phyloP scores from a whole-genome alignment of 64 coral and sea anemone genomes.

The Dendronephthya gigantea region DNA sequence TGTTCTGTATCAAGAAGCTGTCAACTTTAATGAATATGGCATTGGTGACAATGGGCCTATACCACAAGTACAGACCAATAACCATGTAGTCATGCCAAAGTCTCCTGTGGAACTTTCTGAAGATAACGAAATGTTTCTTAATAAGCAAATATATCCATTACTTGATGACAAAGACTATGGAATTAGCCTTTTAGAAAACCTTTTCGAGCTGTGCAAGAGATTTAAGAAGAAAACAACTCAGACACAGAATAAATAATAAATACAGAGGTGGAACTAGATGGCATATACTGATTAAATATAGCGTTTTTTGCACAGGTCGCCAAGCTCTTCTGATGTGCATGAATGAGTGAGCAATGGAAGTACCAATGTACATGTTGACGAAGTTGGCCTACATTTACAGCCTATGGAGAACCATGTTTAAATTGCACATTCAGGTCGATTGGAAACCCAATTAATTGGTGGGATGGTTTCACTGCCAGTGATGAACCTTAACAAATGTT shows the following conservation, averaged over 20 bases:
- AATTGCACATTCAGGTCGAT: neutral
- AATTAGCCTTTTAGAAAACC: neutral
- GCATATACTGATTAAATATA: neutral
- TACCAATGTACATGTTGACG: conserved; percentile 1
- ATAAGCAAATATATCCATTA: neutral
- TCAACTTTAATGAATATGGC: conserved; percentile 13
- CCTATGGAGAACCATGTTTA: neutral
- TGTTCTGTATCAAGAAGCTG: neutral
- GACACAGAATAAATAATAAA: neutral
- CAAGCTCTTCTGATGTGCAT: neutral
- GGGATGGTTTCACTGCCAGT: neutral
- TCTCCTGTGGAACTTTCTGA: neutral
- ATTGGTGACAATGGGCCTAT: conserved; percentile 32
- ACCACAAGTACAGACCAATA: conserved; percentile 12
- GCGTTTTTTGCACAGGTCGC: neutral
- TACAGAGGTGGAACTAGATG: neutral
- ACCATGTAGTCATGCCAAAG: conserved; percentile 16
- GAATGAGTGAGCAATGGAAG: neutral
- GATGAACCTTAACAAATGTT: neutral
- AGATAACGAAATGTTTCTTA: neutral
- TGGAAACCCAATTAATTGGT: neutral
- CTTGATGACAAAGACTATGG: neutral
- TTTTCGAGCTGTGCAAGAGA: no score
- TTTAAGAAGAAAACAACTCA: no score
- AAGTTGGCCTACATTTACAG: neutral